A percentile compares a stretch with the other conserved stretches of the same genome.
phyloP scores from a whole-genome alignment of 1,140 invertebrate species.

The Zaprionus gabonicus region DNA sequence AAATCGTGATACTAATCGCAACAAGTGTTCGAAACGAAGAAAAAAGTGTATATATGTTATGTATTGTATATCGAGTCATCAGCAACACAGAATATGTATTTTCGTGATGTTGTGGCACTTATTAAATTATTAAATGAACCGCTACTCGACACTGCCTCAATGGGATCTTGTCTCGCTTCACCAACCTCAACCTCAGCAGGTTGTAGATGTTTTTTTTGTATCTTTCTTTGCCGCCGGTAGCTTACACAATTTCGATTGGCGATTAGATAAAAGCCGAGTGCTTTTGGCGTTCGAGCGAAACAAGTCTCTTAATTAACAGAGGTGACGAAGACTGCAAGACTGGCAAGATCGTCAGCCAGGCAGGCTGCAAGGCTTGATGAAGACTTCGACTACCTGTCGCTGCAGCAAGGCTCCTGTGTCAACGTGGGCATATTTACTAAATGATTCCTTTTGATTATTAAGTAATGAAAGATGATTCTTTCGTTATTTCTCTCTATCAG shows the following conservation, averaged over 20 bases:
- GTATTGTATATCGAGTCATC: constrained; percentile 2
- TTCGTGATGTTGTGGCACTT: constrained; percentile 69
- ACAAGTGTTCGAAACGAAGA: constrained; percentile 42
- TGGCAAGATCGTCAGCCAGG: background rate
- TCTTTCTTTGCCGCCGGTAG: constrained; percentile 34
- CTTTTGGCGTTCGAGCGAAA: constrained; percentile 55
- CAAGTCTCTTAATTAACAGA: constrained; percentile 66
- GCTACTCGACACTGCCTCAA: constrained; percentile 43
- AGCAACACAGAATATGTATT: constrained; percentile 14
- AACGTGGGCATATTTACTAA: constrained; percentile 29
- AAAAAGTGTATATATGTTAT: background rate
- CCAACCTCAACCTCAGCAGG: background rate
- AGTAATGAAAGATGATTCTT: too few relatives aligned
- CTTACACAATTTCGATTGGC: constrained; percentile 72
- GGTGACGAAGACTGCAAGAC: constrained; percentile 8
- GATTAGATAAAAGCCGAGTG: constrained; percentile 64
- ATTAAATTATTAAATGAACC: constrained; percentile 79
- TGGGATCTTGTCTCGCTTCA: background rate
- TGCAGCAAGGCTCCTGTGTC: constrained; percentile 12
- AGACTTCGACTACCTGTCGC: constrained; percentile 14
- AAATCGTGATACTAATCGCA: constrained; percentile 78
- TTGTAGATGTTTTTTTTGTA: constrained; percentile 17
- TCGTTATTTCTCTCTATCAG: too few relatives aligned
- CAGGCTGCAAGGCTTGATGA: background rate
- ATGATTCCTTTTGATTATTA: background rate